Base-by-base conservation (phyloP, 1,140 invertebrate species). In the Archivesica marissinica region DNA sequence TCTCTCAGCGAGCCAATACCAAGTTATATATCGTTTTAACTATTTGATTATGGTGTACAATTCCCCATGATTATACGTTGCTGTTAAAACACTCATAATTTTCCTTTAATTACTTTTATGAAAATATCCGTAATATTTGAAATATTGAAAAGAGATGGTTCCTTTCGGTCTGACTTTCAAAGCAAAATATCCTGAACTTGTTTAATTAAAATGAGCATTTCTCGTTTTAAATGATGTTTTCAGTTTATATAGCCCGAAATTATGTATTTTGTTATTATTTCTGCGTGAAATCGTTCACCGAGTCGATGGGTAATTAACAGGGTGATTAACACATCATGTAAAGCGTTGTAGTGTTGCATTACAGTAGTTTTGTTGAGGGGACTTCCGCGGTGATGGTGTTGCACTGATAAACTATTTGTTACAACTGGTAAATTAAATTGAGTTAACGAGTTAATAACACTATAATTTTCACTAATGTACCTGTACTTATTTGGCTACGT, bases 401-500 rank as follows among this genome's bases (percentile, higher is more conserved):
- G 50, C 23, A 11, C 13, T 9, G 59, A 64, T 64, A 64, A 64
- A 64, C 59, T 35, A 33, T 64, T 64, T 64, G 59, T 64, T n/a
- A n/a, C n/a, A n/a, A n/a, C n/a, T n/a, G n/a, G n/a, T n/a, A n/a
- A n/a, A 64, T 33, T 64, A 35, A 64, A 35, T 35, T 17, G 59
- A 35, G 20, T 20, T 64, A 35, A 64, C 17, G 20, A 64, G 13
- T 20, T 64, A 64, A 64, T 35, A 0, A 64, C 59, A 28, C 3
- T 70, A 6, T 70, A 56, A 38, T 50, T 52, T 61, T 38, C 23
- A 52, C 2, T 75, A 52, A 75, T 75, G 72, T 35, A 20, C 28
- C 28, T 75, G 54, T 75, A 20, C 28, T 44, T 75, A 75, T 75
- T 75, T 75, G 47, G 44, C 4, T 17, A 75, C n/a, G 15, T 20